Percentiles rank a stretch among this genome's conserved stretches.
Conservation (phyloP, 2,888 invertebrate genomes). For the Quadriops clusia region DNA sequence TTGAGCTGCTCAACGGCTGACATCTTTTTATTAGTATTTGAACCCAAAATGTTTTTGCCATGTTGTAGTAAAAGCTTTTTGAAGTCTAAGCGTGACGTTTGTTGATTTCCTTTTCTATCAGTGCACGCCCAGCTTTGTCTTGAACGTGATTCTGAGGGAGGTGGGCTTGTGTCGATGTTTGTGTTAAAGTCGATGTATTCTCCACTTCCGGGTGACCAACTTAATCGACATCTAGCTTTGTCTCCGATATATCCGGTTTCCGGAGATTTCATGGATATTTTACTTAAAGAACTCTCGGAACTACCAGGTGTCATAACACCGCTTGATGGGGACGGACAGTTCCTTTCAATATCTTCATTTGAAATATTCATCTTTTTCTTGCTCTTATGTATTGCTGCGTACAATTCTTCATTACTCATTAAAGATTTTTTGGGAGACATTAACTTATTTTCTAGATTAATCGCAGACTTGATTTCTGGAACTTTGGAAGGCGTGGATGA, state of each 20-base stretch:
- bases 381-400: slow-evolving; percentile 65
- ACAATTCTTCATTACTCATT: slow-evolving; percentile 68
- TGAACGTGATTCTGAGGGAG: slow-evolving; percentile 30
- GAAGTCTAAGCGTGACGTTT: slow-evolving; percentile 74
- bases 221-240: slow-evolving; percentile 44
- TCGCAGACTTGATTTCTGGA: slow-evolving; percentile 36
- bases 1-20: slow-evolving; percentile 74
- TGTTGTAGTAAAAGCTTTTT: slow-evolving; percentile 69
- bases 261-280: slow-evolving; percentile 34
- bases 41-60: slow-evolving; percentile 49
- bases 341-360: slow-evolving; percentile 40
- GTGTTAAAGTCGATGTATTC: slow-evolving; percentile 29
- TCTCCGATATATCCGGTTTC: slow-evolving; percentile 51
- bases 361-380: slow-evolving; percentile 61
- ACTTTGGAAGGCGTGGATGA: slow-evolving; percentile 50
- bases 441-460: slow-evolving; percentile 41
- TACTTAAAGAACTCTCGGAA: slow-evolving; percentile 33
- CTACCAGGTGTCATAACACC: slow-evolving; percentile 42
- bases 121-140: slow-evolving; percentile 45
- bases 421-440: slow-evolving; percentile 58
- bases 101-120: slow-evolving; percentile 50
- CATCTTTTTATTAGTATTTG: slow-evolving; percentile 47
- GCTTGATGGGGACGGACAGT: slow-evolving; percentile 35
- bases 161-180: slow-evolving; percentile 32
- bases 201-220: slow-evolving; percentile 48